Conservation (phyloP, 2,797 vertebrate genomes). For the Ctenopoma kingsleyae region DNA sequence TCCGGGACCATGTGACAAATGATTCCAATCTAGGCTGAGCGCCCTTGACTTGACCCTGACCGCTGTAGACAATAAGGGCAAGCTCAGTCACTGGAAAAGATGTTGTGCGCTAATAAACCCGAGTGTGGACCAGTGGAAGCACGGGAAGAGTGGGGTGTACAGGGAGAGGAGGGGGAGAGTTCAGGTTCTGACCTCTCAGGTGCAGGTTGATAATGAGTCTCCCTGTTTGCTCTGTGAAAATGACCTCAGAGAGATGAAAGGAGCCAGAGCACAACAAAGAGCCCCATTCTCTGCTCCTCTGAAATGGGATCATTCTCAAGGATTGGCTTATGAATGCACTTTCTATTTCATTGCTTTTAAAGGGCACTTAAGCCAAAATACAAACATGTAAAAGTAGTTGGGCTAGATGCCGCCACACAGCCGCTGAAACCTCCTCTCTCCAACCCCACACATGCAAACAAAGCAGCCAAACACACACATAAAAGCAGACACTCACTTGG, state of each 20-base stretch:
- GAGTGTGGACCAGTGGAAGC: constrained; percentile 85
- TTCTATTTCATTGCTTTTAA: constrained; percentile 85
- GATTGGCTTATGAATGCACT: constrained; percentile 86
- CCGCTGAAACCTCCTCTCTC: constrained; percentile 61
- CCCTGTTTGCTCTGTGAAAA: constrained; percentile 90
- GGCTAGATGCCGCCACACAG: constrained; percentile 66
- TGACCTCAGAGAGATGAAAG: constrained; percentile 91
- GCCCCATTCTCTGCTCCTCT: constrained; percentile 91
- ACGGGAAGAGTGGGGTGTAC: constrained; percentile 40
- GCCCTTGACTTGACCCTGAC: constrained; percentile 99
- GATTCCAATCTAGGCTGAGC: constrained; percentile 98
- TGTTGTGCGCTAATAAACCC: constrained; percentile 99
- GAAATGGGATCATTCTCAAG: constrained; percentile 84
- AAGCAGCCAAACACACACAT: constrained; percentile 76
- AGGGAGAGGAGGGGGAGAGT: constrained; percentile 77
- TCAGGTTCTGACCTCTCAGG: constrained; percentile 97
- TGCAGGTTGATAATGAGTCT: constrained; percentile 98
- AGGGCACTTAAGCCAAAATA: constrained; percentile 85
- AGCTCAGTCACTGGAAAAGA: constrained; percentile 98
- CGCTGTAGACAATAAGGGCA: constrained; percentile 97
- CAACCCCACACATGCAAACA: constrained; percentile 79
- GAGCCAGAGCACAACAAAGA: constrained; percentile 91
- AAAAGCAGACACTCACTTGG: constrained; percentile 57
- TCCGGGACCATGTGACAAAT: constrained; percentile 98
- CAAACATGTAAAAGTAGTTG: constrained; percentile 85